These are phyloP conservation scores for zebrafish (Danio rerio) DNA, from an alignment of 2,113 vertebrate species.

Conservation along the genomic window GRCz12tu NC_133184.1:43658001-43658500, in stretches of 20 bases:
- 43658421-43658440: not conserved
- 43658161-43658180: constrained; percentile 20
- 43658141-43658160: constrained; percentile 42
- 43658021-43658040: constrained; percentile 54
- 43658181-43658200: constrained; percentile 14
- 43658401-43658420: constrained; percentile 1
- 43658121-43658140: constrained; percentile 58
- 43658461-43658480: constrained; percentile 5
- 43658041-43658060: constrained; percentile 57
- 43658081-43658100: constrained; percentile 62
- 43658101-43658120: constrained; percentile 63
- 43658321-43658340: constrained; percentile 47
- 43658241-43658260: constrained; percentile 33
- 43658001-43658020: constrained; percentile 28
- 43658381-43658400: constrained; percentile 20
- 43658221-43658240: not conserved
- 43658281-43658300: not conserved
- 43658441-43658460: constrained; percentile 18
- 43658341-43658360: not conserved
- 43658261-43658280: constrained; percentile 28
- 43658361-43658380: constrained; percentile 11
- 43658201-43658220: not conserved
- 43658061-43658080: constrained; percentile 54
- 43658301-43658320: constrained; percentile 20
- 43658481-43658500: constrained; percentile 57